A percentile compares a stretch with the other conserved stretches of the same genome.
phyloP scores from a whole-genome alignment of 2,888 invertebrate genomes.

The Diadegma fenestrale region DNA sequence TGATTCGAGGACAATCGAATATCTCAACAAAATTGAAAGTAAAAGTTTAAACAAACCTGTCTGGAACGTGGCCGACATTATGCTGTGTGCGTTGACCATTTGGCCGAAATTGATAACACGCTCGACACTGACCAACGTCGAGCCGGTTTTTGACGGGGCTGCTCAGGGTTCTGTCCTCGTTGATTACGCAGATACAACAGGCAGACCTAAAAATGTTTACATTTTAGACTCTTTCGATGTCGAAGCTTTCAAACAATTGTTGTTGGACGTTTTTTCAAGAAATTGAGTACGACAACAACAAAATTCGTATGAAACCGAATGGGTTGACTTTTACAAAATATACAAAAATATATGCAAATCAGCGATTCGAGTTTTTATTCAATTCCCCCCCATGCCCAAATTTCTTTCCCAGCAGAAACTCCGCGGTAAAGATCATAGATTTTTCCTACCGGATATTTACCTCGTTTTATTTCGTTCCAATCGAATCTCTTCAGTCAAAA shows the following conservation, averaged over 20 bases:
- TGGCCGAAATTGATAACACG: constrained; percentile 72
- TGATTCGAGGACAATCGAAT: constrained; percentile 82
- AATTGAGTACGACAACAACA: not conserved
- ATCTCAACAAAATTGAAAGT: constrained; percentile 86
- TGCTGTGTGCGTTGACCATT: constrained; percentile 73
- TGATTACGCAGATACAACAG: constrained; percentile 71
- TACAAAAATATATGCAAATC: not conserved
- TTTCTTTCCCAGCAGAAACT: no score
- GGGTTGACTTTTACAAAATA: not conserved
- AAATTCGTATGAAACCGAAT: not conserved
- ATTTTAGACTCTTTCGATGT: constrained; percentile 60
- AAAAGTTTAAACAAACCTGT: not conserved
- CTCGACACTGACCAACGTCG: constrained; percentile 70
- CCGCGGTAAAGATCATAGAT: not conserved
- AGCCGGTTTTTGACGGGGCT: constrained; percentile 73
- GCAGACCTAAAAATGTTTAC: constrained; percentile 51
- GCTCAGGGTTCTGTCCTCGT: constrained; percentile 75
- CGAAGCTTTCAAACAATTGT: constrained; percentile 42
- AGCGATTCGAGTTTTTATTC: not conserved
- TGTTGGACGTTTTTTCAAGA: constrained; percentile 44
- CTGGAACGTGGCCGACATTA: constrained; percentile 76
- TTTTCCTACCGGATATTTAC: not conserved
- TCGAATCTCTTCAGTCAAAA: no score
- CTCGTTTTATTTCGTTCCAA: no score
- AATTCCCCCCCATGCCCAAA: no score